These are phyloP conservation scores for Barnardius zonarius DNA, from an alignment of 2,113 vertebrate genomes.

Conservation along the genomic window DNA sequence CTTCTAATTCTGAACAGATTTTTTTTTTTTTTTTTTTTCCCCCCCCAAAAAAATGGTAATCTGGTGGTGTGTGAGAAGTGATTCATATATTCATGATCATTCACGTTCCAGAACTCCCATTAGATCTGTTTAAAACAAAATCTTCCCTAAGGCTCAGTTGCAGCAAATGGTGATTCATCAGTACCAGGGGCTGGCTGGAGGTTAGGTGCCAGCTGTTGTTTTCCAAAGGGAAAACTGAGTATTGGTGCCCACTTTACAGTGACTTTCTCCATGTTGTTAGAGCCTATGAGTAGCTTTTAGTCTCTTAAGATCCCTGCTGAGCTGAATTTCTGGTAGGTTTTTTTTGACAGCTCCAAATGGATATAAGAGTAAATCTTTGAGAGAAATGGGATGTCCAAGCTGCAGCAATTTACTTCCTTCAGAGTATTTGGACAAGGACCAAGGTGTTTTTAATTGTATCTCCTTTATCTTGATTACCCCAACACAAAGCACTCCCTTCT, in stretches of 20 bases:
- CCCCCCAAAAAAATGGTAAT: too few relatives aligned
- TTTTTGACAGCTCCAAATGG: not conserved
- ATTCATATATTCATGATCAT: not conserved
- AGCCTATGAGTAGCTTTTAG: not conserved
- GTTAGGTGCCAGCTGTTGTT: not conserved
- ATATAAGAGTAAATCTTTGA: not conserved
- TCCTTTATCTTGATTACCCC: not conserved
- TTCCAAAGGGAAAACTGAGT: not conserved
- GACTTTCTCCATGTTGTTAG: not conserved
- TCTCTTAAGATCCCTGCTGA: not conserved
- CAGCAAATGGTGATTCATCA: not conserved
- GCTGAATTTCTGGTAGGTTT: not conserved
- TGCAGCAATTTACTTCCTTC: not conserved
- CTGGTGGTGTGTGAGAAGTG: not conserved
- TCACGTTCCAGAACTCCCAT: not conserved
- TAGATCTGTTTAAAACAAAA: not conserved
- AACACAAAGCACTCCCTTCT: not conserved
- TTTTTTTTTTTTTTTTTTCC: not conserved
- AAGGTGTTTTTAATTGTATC: not conserved
- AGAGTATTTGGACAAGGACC: not conserved
- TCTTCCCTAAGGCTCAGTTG: not conserved
- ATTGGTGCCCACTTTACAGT: not conserved
- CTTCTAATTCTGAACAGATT: not conserved
- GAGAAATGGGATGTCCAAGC: not conserved
- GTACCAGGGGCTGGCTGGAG: not conserved